Conservation (phyloP, 2,113 vertebrate genomes). For the Dipodomys stephensi region DNA sequence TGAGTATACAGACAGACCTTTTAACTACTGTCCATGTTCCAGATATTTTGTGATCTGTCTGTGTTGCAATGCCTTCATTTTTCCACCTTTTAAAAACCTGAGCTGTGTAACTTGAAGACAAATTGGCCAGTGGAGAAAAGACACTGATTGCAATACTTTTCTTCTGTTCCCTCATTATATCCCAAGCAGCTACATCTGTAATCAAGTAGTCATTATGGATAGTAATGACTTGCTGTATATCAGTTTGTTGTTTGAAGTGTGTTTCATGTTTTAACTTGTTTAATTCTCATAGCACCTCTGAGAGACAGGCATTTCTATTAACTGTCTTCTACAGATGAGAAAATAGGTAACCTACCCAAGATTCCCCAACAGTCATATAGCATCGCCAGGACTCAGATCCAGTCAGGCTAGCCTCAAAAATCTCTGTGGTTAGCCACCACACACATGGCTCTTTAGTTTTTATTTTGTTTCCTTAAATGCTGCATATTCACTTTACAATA, state of each 20-base stretch:
- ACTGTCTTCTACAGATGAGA: constrained; percentile 14
- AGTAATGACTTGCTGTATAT: neutral
- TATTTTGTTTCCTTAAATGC: constrained; percentile 31
- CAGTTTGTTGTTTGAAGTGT: neutral
- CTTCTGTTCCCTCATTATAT: neutral
- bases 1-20: neutral
- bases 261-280: neutral
- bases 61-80: neutral
- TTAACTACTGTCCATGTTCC: neutral
- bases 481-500: neutral
- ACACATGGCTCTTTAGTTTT: neutral
- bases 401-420: neutral
- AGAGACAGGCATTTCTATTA: neutral
- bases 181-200: neutral
- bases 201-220: neutral
- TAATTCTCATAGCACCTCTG: neutral
- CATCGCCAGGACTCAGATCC: neutral
- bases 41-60: neutral
- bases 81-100: neutral
- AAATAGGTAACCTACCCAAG: neutral
- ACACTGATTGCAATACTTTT: neutral
- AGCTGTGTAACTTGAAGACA: neutral
- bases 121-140: neutral
- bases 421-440: neutral
- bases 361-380: neutral